Evolutionary conservation across 2,113 vertebrate species (phyloP).

Genomic region (Laticauda colubrina): DNA sequence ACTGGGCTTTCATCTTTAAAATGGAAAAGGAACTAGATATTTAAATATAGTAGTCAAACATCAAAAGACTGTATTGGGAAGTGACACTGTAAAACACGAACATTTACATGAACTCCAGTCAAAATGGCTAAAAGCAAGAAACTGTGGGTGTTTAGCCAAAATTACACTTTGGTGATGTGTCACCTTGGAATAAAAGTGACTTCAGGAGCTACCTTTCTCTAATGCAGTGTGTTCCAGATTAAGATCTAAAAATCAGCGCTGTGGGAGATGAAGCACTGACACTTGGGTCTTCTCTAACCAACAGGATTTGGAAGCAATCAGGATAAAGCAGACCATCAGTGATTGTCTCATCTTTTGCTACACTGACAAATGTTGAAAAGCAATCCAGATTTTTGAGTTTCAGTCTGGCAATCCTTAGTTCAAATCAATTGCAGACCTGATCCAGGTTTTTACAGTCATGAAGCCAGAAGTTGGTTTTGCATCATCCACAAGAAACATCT

Average conservation of each 20-base stretch:
- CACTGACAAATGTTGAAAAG: neutral
- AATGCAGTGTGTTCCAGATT: neutral
- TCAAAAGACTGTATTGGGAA: neutral
- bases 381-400: neutral
- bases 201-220: neutral
- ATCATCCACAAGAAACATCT: neutral
- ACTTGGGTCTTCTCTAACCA: neutral
- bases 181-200: neutral
- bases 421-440: neutral
- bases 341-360: neutral
- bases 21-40: neutral
- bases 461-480: slow-evolving; percentile 21
- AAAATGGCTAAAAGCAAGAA: neutral
- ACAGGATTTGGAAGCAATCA: neutral
- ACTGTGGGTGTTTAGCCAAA: neutral
- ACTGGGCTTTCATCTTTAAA: neutral
- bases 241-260: neutral
- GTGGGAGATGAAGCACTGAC: neutral
- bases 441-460: neutral
- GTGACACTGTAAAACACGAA: neutral
- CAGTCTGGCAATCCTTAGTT: neutral
- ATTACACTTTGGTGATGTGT: neutral
- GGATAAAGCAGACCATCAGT: neutral
- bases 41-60: neutral
- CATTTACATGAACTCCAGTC: neutral